Conservation (phyloP, 1,140 invertebrate species). For the Nymphalis io region DNA sequence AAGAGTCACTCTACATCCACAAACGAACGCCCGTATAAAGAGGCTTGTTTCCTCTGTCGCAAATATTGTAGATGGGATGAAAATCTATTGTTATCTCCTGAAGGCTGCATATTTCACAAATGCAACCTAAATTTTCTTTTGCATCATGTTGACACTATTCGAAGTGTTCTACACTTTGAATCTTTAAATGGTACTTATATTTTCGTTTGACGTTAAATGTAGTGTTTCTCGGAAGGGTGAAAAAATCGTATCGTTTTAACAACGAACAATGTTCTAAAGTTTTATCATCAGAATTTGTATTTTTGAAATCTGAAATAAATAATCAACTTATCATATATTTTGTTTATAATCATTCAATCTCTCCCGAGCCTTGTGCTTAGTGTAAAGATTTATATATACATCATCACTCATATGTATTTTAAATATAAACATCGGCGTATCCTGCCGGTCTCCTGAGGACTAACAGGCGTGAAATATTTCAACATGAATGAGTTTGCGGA, state of each 20-base stretch:
- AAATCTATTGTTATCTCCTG: slow-evolving; percentile 33
- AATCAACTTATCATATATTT: too few relatives aligned
- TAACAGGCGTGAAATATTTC: slow-evolving; percentile 14
- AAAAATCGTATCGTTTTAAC: not conserved
- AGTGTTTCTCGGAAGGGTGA: not conserved
- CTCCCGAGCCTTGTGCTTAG: too few relatives aligned
- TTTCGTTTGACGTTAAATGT: slow-evolving; percentile 6
- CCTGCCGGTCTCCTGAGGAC: slow-evolving; percentile 8
- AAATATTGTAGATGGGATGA: slow-evolving; percentile 27
- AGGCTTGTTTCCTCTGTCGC: slow-evolving; percentile 26
- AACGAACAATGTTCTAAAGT: not conserved
- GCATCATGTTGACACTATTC: slow-evolving; percentile 11
- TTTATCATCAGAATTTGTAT: not conserved
- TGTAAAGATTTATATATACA: not conserved
- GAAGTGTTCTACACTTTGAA: slow-evolving; percentile 22
- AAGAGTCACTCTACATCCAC: slow-evolving; percentile 25
- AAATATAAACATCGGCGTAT: slow-evolving; percentile 8
- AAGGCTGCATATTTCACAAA: slow-evolving; percentile 34
- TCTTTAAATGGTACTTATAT: slow-evolving; percentile 19
- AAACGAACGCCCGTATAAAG: slow-evolving; percentile 35
- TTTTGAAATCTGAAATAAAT: too few relatives aligned
- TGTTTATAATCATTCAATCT: too few relatives aligned
- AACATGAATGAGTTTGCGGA: slow-evolving; percentile 9
- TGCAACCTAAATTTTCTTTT: slow-evolving; percentile 29
- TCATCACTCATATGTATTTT: slow-evolving; percentile 2